Evolutionary conservation across 2,888 invertebrate genomes (phyloP).

Genomic region (Polia nebulosa): DNA sequence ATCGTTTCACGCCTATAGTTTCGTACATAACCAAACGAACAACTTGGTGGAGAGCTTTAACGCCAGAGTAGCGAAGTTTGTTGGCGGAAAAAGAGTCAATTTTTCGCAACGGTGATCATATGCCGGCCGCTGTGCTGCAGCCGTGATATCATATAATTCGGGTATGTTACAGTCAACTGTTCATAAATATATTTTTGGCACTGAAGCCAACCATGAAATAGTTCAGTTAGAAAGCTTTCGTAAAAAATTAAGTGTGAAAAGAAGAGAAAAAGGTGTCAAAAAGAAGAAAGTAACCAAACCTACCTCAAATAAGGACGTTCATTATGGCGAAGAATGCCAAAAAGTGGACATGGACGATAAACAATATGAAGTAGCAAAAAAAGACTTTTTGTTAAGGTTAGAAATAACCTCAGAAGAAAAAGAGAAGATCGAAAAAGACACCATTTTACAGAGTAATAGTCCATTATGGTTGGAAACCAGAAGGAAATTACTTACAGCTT

Average conservation of each 20-base stretch:
- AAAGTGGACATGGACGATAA: not conserved
- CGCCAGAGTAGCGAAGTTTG: no score
- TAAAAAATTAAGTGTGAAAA: not conserved
- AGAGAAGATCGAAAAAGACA: not conserved
- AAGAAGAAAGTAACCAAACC: not conserved
- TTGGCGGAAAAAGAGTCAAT: no score
- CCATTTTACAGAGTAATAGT: not conserved
- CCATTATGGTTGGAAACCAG: not conserved
- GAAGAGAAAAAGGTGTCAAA: not conserved
- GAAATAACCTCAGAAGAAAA: not conserved
- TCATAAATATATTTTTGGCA: not conserved
- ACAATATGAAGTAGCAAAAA: not conserved
- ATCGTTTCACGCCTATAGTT: no score
- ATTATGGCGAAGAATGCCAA: not conserved
- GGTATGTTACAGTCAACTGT: not conserved
- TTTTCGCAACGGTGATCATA: not conserved
- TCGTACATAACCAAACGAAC: no score
- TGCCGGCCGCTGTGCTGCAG: not conserved
- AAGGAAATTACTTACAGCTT: not conserved
- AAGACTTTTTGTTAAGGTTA: not conserved
- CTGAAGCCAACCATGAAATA: not conserved
- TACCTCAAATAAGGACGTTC: not conserved
- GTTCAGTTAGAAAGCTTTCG: not conserved
- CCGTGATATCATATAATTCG: not conserved
- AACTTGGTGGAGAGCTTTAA: no score